These are phyloP conservation scores for Rousettus leschenaultii DNA, from an alignment of 2,113 vertebrate species.

Conservation along the genomic window DNA sequence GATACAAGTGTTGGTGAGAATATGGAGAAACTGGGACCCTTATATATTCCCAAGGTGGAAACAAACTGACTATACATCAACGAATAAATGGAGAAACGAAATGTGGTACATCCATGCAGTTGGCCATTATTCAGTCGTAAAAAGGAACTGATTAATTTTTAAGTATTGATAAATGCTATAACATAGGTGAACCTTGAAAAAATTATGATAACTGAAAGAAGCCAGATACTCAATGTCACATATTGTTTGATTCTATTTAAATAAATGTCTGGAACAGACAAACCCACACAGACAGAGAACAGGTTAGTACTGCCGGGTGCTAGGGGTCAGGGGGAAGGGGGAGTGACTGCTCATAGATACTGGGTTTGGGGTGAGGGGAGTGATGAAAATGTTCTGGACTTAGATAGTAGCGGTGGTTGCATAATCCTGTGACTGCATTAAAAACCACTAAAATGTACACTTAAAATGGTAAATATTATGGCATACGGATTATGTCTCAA, in stretches of 20 bases:
- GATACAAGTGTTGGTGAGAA: not conserved
- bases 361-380: not conserved
- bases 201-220: not conserved
- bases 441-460: not conserved
- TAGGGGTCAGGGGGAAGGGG: not conserved
- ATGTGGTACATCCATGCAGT: not conserved
- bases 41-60: not conserved
- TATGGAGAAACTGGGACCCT: not conserved
- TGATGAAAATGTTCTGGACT: not conserved
- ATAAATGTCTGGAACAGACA: not conserved
- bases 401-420: not conserved
- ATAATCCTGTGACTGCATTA: not conserved
- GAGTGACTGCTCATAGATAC: not conserved
- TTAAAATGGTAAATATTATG: not conserved
- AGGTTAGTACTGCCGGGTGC: not conserved
- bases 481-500: not conserved
- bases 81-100: not conserved
- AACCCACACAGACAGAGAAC: not conserved
- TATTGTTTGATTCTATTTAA: not conserved
- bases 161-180: not conserved
- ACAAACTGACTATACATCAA: not conserved
- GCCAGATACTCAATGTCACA: not conserved
- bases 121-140: not conserved
- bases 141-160: not conserved
- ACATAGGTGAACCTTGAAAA: not conserved